Evolutionary conservation across 2,888 invertebrate species (phyloP), one percentile per base, ranked within the genome.

Genomic region (Baronia brevicornis): DNA sequence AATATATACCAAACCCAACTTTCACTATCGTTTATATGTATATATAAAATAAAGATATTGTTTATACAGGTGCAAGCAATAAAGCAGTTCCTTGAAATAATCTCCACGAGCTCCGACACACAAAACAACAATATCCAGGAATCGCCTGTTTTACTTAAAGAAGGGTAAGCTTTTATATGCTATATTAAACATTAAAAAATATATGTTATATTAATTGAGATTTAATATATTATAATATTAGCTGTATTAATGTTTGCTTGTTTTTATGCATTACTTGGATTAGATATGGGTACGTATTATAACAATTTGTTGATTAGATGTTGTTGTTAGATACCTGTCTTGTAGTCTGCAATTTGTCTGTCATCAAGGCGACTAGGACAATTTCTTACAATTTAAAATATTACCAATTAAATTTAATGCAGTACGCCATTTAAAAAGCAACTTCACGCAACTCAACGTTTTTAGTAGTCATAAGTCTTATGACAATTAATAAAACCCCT

Each of bases 71-170:
- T 92, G 62, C 89, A 90, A 64, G 91, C 92, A 39, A 91, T 93
- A 44, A 89, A 90, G 62, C 91, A 94, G 86, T 96, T 95, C 79
- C 85, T 96, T 41, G 95, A 96, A 84, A 91, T 94, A 49, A 94
- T 96, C 62, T 96, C 96, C 21, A 93, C 94, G 2, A 91, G 90
- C 46, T 87, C 90, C 5, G 89, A 88, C 62, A 87, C 89, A 25
- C 88, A 88, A 48, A 86, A 85, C 54, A 86, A 86, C 60, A 67
- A 85, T 54, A 49, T 85, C 47, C 87, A 88, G 58, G 90, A 90
- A 43, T 87, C 88, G 22, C 94, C 95, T 26, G 92, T 96, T 46
- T 87, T 94, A 53, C 86, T 96, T 28, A 96, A 96, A 85, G 95
- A 96, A 87, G 95, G 96, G 96, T 96, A 75, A 88, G 92, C 86